Base-by-base conservation (phyloP, 2,888 invertebrate species). In the Uloborus plumipes region DNA sequence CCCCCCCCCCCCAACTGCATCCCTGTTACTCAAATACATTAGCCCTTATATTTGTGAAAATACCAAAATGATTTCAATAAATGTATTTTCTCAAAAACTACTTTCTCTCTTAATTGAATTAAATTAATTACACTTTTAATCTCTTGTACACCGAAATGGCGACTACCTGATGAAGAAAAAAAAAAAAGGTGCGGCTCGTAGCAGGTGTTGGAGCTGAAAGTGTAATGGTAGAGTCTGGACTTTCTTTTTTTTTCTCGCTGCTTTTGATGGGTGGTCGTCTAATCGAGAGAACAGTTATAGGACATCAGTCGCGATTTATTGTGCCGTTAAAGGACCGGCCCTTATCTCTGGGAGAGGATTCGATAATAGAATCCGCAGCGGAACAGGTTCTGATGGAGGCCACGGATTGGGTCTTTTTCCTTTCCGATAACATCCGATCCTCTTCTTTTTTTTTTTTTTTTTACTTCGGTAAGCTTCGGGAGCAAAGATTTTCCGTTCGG, bases 271-370 rank as follows among this genome's bases (percentile, higher is more conserved):
- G 80, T 80, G 80, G 80, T 74, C 72, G 73, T 66, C 74, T 80
- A 80, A 80, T 80, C 80, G 67, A 58, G 70, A 51, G 73, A 80
- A 80, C 80, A 80, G 80, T 80, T 80, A 80, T 80, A 73, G 80
- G 80, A 80, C 80, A 80, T 80, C 70, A 69, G 74, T 58, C 61
- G 74, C 69, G 73, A 80, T 80, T 80, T 80, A 80, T 74, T 62
- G 66, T 51, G 69, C 73, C 73, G 74, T 80, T 74, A 80, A 80
- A 74, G 74, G 74, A 22, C 80, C 61, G 73, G 62, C 78, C 71
- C 78, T 78, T 78, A 78, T 78, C 78, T 78, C 31, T 26, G 26
- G 18, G 64, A 55, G 80, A 69, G 80, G 69, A 80, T 80, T 74
- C 74, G 80, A 80, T 80, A 80, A 80, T 80, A 74, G 80, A 80